These are phyloP conservation scores for Hippocampus mohnikei DNA, from an alignment of 2,113 vertebrate species.

Conservation along the genomic window DNA sequence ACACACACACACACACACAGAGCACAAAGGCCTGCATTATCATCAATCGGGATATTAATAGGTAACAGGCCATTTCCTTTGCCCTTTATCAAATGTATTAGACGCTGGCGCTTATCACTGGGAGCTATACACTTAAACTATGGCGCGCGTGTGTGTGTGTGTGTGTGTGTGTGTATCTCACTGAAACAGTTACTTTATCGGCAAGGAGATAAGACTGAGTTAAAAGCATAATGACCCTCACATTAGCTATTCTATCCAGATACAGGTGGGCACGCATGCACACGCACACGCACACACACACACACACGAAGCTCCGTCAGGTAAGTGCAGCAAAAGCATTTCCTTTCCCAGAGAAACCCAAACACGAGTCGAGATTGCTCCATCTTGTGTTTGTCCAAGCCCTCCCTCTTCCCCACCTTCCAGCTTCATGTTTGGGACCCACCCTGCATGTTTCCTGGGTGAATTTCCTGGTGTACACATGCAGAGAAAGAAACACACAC, in stretches of 20 bases:
- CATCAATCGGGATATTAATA: constrained; percentile 31
- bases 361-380: constrained; percentile 56
- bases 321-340: constrained; percentile 45
- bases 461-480: constrained; percentile 25
- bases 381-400: constrained; percentile 60
- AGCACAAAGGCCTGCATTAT: constrained; percentile 29
- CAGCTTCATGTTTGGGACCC: constrained; percentile 58
- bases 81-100: constrained; percentile 28
- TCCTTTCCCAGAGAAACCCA: constrained; percentile 50
- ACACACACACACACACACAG: constrained; percentile 11
- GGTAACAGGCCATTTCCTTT: constrained; percentile 35
- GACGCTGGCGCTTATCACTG: constrained; percentile 41
- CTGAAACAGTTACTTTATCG: constrained; percentile 40
- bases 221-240: constrained; percentile 45
- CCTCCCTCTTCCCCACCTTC: constrained; percentile 49
- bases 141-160: constrained; percentile 12
- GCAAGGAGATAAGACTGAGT: constrained; percentile 43
- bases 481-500: neutral
- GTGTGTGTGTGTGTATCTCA: constrained; percentile 27
- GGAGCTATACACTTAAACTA: constrained; percentile 22
- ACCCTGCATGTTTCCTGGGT: constrained; percentile 54
- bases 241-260: constrained; percentile 16
- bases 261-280: constrained; percentile 10
- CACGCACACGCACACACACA: too few relatives aligned
- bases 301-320: neutral